Conservation (phyloP, 2,797 vertebrate species). For the Phylloscopus collybita region DNA sequence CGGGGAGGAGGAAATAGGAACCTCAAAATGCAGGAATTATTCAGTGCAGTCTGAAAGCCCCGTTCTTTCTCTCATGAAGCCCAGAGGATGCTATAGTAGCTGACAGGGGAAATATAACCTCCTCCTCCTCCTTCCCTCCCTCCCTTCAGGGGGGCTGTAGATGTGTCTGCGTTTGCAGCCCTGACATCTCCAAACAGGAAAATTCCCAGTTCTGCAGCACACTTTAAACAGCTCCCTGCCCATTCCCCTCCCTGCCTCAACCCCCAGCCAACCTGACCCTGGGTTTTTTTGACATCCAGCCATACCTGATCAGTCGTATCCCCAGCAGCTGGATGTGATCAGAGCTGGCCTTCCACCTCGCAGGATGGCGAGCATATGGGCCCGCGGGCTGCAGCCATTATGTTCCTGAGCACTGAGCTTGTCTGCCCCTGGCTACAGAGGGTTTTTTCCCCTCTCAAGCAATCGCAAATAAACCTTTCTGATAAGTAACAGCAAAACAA, state of each 20-base stretch:
- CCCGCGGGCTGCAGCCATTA: constrained; percentile 43
- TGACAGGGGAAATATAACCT: constrained; percentile 59
- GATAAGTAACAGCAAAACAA: constrained; percentile 68
- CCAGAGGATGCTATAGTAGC: constrained; percentile 56
- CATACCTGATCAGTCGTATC: constrained; percentile 37
- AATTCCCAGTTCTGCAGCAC: constrained; percentile 34
- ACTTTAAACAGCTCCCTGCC: constrained; percentile 34
- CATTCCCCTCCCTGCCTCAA: not conserved
- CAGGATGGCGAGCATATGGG: constrained; percentile 54
- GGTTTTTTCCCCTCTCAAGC: constrained; percentile 8
- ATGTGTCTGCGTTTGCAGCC: constrained; percentile 40
- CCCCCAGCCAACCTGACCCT: not conserved
- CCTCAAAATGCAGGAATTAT: constrained; percentile 44
- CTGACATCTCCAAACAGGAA: constrained; percentile 51
- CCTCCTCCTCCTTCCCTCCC: not conserved
- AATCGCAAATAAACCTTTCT: constrained; percentile 62
- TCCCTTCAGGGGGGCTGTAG: not conserved
- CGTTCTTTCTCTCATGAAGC: constrained; percentile 32
- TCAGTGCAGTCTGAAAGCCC: not conserved
- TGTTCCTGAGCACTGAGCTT: constrained; percentile 57
- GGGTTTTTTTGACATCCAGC: not conserved
- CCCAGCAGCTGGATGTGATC: constrained; percentile 62
- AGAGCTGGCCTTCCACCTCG: constrained; percentile 52
- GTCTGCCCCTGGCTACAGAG: constrained; percentile 47
- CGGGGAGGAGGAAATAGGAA: constrained; percentile 5